Conservation (phyloP, 37 sponge, comb jelly and placozoan genomes). For the Beroe ovata region DNA sequence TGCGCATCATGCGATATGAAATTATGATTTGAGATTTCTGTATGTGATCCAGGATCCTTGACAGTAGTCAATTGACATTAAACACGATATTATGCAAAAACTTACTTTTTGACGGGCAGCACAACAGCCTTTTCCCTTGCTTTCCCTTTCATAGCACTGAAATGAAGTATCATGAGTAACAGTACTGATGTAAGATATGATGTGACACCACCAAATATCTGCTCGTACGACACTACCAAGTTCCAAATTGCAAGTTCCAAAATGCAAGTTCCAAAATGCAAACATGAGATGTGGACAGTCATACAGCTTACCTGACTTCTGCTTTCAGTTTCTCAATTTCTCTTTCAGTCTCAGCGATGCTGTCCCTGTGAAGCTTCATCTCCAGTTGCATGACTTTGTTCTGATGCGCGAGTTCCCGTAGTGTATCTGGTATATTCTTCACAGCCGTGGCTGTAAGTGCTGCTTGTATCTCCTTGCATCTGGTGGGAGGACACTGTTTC, state of each 20-base stretch:
- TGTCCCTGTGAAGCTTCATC: conserved; percentile 20
- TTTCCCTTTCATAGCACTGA: neutral
- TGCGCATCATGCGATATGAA: no score
- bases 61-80: no score
- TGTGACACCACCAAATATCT: no score
- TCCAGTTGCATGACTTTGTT: conserved; percentile 58
- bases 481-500: no score
- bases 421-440: conserved; percentile 28
- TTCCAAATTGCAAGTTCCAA: no score
- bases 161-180: no score
- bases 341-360: conserved; percentile 27
- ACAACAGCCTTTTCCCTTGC: neutral
- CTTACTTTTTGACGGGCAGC: neutral
- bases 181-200: no score
- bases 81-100: neutral
- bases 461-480: conserved; percentile 59
- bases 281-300: no score
- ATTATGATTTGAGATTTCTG: no score
- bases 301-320: conserved; percentile 4
- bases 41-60: no score
- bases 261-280: no score
- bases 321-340: conserved; percentile 1
- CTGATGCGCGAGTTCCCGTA: conserved; percentile 21
- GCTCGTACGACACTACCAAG: no score
- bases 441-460: conserved; percentile 24